Conservation (phyloP, 2,888 invertebrate species). For the Agrotis segetum region DNA sequence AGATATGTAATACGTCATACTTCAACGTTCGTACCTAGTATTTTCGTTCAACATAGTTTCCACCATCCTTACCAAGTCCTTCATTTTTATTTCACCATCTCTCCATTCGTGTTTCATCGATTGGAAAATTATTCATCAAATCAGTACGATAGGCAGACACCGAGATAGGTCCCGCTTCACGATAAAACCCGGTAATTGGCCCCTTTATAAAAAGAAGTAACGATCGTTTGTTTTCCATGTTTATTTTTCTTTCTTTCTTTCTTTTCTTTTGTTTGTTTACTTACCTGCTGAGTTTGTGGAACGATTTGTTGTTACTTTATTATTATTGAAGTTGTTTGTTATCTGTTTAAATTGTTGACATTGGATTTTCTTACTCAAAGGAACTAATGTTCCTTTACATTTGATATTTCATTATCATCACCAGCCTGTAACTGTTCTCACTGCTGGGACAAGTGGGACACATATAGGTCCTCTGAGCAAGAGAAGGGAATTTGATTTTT, state of each 20-base stretch:
- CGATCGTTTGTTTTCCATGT: slow-evolving; percentile 40
- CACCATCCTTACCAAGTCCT: slow-evolving; percentile 39
- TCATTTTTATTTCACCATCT: slow-evolving; percentile 63
- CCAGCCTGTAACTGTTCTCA: too few relatives aligned
- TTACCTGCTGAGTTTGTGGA: slow-evolving; percentile 18
- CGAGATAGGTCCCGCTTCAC: slow-evolving; percentile 64
- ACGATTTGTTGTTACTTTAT: slow-evolving; percentile 17
- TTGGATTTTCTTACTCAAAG: too few relatives aligned
- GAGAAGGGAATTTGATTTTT: background rate
- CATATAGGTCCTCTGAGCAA: too few relatives aligned
- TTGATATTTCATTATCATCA: too few relatives aligned
- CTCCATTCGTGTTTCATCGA: slow-evolving; percentile 71
- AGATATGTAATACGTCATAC: too few relatives aligned
- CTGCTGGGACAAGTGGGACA: too few relatives aligned
- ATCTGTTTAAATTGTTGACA: background rate
- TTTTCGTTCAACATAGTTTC: slow-evolving; percentile 2
- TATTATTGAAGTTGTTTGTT: background rate
- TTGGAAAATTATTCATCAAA: slow-evolving; percentile 85
- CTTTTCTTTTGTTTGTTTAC: slow-evolving; percentile 36
- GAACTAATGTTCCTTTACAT: background rate
- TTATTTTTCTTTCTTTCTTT: slow-evolving; percentile 45
- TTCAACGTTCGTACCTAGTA: background rate
- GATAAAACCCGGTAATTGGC: slow-evolving; percentile 82
- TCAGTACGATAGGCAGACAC: slow-evolving; percentile 73
- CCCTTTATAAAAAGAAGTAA: slow-evolving; percentile 65